Conservation (phyloP, 2,888 invertebrate genomes). For the Teleogryllus oceanicus region DNA sequence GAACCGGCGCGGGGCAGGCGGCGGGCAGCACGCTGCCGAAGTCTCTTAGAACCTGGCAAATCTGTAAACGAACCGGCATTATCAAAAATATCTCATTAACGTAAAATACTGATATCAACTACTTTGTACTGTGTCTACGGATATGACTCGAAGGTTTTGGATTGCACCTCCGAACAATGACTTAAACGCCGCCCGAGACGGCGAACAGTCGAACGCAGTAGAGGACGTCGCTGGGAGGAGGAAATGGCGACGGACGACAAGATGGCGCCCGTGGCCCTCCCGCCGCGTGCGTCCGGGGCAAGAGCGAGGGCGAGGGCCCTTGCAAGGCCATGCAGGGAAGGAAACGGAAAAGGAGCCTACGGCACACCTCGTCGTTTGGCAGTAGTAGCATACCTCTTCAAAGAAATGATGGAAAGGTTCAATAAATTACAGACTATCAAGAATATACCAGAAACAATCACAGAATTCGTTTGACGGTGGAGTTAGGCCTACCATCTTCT, state of each 20-base stretch:
- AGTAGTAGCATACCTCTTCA: background rate
- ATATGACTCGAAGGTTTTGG: background rate
- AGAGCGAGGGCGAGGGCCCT: background rate
- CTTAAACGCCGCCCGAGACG: background rate
- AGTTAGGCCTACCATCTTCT: conserved; percentile 18
- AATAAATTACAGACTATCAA: conserved; percentile 18
- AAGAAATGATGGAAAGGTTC: background rate
- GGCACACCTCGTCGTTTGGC: conserved; percentile 8
- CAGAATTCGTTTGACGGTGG: conserved; percentile 18
- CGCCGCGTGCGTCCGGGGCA: background rate
- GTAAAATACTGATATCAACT: conserved; percentile 7
- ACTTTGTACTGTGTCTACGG: conserved; percentile 18
- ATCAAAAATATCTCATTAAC: conserved; percentile 18
- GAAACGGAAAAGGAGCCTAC: background rate
- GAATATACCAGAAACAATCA: conserved; percentile 18
- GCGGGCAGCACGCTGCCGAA: background rate
- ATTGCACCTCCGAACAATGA: conserved; percentile 7
- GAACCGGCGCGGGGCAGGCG: background rate
- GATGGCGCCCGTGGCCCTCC: too few relatives aligned
- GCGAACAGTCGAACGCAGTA: conserved; percentile 5
- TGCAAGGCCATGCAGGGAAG: background rate
- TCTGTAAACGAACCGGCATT: conserved; percentile 18
- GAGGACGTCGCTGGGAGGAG: background rate
- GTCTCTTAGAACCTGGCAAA: background rate
- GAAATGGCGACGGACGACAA: too few relatives aligned